A percentile compares a stretch with the other conserved stretches of the same genome.
These are phyloP conservation scores for Trypoxylus dichotomus DNA, from an alignment of 1,140 invertebrate species.

Conservation along the genomic window DNA sequence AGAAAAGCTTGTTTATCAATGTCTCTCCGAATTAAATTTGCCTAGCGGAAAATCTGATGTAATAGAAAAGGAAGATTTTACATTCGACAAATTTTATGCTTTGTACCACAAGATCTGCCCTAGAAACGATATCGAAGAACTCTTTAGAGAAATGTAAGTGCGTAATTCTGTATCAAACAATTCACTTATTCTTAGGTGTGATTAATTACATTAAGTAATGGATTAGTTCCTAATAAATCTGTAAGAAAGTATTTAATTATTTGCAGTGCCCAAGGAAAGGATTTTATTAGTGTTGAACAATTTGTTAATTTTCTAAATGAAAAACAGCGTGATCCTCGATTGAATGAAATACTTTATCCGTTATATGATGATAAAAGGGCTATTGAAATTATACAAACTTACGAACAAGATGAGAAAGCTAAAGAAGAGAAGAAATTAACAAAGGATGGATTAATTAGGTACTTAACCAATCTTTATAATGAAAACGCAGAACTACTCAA, in stretches of 20 bases:
- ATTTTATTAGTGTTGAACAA: slow-evolving; percentile 83
- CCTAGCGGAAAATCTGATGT: slow-evolving; percentile 96
- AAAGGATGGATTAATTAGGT: slow-evolving; percentile 86
- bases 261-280: slow-evolving; percentile 90
- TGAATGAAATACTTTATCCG: slow-evolving; percentile 99
- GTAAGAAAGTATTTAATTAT: slow-evolving; percentile 31
- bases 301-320: slow-evolving; percentile 97
- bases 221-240: not conserved
- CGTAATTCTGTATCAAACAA: not conserved
- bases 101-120: slow-evolving; percentile 99
- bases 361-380: slow-evolving; percentile 95
- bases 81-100: slow-evolving; percentile 98
- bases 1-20: slow-evolving; percentile 98
- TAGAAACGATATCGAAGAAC: slow-evolving; percentile 97
- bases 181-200: slow-evolving; percentile 4
- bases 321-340: slow-evolving; percentile 95
- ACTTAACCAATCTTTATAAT: not conserved
- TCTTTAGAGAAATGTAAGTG: slow-evolving; percentile 95
- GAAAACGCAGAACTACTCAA: not conserved
- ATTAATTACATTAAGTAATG: no score
- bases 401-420: slow-evolving; percentile 86
- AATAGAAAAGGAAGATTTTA: slow-evolving; percentile 93
- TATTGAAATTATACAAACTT: slow-evolving; percentile 89
- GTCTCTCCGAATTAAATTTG: slow-evolving; percentile 88
- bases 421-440: slow-evolving; percentile 77